Base-by-base conservation (phyloP, 1,140 invertebrate genomes). In the Halictus rubicundus region DNA sequence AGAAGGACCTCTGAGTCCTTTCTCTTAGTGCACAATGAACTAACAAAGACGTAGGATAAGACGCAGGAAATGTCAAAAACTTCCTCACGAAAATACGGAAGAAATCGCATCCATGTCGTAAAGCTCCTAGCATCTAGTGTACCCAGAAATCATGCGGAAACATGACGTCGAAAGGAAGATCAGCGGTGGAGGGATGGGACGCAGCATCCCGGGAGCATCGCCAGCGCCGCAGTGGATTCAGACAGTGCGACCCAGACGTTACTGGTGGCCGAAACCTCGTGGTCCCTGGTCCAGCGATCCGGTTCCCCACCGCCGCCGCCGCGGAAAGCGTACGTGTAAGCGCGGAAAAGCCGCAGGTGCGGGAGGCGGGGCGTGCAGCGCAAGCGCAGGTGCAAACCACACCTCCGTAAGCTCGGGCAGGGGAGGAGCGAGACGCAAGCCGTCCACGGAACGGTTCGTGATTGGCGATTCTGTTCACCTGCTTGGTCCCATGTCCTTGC, bases 381-480 rank as follows among this genome's bases (percentile, higher is more conserved):
- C 84, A 86, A 87, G 87, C 90, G 91, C 91, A 89, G 84, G 89
- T 88, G 90, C 87, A 88, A 83, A 85, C 88, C 89, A 89, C 90
- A 90, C 90, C 91, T 88, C 86, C 87, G 76, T 76, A 87, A 89
- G 85, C 86, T 88, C 82, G 63, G 49, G 39, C 80, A 81, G 90
- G 32, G 90, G 90, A 90, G 90, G 90, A 92, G 90, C 90, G 71
- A 91, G 82, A 83, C 83, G 88, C 83, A 84, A 89, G 78, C 83
- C 80, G 83, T 87, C 82, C 78, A 82, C 52, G 83, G 85, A 87
- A 83, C 61, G 75, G 87, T 79, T 88, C 85, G 85, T 83, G 85
- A 92, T 92, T 92, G 90, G 90, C 88, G 89, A 91, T 85, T 86
- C 87, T 84, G 77, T 88, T 89, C 88, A 90, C 87, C 90, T 87